Evolutionary conservation across 1,140 invertebrate species (phyloP).

Genomic region (Drosophila prosaltans): DNA sequence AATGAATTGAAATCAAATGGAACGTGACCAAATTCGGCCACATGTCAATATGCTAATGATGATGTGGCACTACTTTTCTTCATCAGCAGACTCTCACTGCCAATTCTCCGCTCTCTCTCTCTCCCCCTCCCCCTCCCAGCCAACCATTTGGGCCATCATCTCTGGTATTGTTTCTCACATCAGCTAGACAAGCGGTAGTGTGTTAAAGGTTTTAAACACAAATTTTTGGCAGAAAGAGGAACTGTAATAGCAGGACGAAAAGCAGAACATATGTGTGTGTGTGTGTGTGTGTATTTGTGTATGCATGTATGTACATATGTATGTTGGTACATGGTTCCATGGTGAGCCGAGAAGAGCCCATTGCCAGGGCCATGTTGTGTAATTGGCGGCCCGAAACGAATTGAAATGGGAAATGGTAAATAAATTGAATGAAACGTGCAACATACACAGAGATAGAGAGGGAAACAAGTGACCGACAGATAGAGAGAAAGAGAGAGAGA

Average conservation of each 20-base stretch:
- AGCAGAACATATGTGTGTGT: too few relatives aligned
- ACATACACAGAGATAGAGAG: constrained; percentile 20
- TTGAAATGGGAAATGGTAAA: constrained; percentile 78
- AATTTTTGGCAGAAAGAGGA: neutral
- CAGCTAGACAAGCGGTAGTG: constrained; percentile 14
- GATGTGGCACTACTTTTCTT: constrained; percentile 35
- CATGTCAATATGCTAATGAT: constrained; percentile 81
- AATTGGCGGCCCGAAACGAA: constrained; percentile 77
- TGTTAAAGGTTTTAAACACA: constrained; percentile 21
- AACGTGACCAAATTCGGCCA: constrained; percentile 80
- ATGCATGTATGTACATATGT: neutral
- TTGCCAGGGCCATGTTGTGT: constrained; percentile 60
- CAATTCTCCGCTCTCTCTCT: neutral
- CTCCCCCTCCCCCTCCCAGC: too few relatives aligned
- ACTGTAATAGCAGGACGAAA: too few relatives aligned
- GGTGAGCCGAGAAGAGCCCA: constrained; percentile 30
- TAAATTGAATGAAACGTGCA: constrained; percentile 79
- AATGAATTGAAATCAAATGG: constrained; percentile 77
- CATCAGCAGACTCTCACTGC: neutral
- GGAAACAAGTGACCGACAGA: neutral
- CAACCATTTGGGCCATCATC: neutral
- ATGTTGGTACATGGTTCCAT: constrained; percentile 1
- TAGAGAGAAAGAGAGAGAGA: neutral
- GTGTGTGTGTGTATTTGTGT: neutral
- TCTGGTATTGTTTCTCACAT: constrained; percentile 10